A percentile compares a stretch with the other conserved stretches of the same genome.
Conservation (phyloP, 2,888 invertebrate genomes). For the Dasysyrphus albostriatus region DNA sequence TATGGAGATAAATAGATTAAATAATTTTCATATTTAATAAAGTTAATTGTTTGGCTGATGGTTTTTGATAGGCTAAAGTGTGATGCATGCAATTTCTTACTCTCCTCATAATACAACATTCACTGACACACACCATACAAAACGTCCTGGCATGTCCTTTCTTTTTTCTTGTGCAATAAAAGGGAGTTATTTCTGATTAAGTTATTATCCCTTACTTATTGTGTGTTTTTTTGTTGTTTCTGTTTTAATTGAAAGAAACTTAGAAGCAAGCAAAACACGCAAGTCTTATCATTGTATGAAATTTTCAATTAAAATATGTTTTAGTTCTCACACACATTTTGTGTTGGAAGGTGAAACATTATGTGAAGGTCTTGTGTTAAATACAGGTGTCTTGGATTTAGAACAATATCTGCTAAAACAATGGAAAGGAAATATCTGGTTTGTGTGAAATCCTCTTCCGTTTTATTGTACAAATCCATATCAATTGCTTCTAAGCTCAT, state of each 20-base stretch:
- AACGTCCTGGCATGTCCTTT: neutral
- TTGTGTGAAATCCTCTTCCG: neutral
- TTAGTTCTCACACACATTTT: constrained; percentile 3
- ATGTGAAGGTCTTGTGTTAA: neutral
- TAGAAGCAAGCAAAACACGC: neutral
- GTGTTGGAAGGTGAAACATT: neutral
- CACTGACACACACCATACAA: neutral
- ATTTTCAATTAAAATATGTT: constrained; percentile 10
- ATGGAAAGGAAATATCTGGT: neutral
- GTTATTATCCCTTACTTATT: neutral
- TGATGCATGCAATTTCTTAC: constrained; percentile 1
- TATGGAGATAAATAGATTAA: neutral
- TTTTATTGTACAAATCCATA: neutral
- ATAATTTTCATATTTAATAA: neutral
- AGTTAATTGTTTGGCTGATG: neutral
- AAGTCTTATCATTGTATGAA: neutral
- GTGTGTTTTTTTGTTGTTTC: neutral
- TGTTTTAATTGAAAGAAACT: constrained; percentile 3
- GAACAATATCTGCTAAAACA: neutral
- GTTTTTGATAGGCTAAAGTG: neutral
- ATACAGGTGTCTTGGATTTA: neutral
- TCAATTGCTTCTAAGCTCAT: neutral
- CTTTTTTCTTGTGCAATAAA: neutral
- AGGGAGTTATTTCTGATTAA: neutral
- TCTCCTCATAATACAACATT: neutral